phyloP scores from a whole-genome alignment of 2,888 invertebrate genomes.

The Eristalinus aeneus region DNA sequence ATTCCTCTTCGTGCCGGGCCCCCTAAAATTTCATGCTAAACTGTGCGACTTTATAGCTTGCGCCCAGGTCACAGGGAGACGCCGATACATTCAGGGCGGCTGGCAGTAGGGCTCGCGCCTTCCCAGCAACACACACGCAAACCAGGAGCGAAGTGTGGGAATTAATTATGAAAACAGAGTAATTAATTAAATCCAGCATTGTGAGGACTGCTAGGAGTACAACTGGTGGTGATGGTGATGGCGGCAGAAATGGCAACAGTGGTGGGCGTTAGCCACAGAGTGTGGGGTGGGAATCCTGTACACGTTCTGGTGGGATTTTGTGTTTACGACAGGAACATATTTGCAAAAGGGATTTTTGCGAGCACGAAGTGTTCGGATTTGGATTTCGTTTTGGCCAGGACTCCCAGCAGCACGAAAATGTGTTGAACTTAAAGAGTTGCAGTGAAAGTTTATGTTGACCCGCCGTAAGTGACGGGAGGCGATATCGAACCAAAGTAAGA shows the following conservation, averaged over 20 bases:
- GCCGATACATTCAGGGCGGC: not conserved
- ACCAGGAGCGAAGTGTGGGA: slow-evolving; percentile 43
- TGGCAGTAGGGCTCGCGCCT: not conserved
- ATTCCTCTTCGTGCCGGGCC: slow-evolving; percentile 24
- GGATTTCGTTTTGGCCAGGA: not conserved
- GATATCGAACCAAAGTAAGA: not conserved
- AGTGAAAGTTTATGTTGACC: not conserved
- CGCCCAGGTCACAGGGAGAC: not conserved
- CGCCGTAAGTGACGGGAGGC: no score
- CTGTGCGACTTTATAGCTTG: slow-evolving; percentile 32
- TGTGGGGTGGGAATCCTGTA: not conserved
- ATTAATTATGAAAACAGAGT: slow-evolving; percentile 61
- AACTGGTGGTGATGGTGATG: not conserved
- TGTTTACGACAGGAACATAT: slow-evolving; percentile 36
- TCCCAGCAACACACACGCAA: slow-evolving; percentile 7
- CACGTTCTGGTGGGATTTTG: slow-evolving; percentile 13
- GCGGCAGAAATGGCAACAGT: not conserved
- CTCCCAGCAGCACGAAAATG: not conserved
- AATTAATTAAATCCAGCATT: slow-evolving; percentile 58
- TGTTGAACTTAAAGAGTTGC: not conserved
- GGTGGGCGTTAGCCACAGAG: not conserved
- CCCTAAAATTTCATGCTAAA: slow-evolving; percentile 40
- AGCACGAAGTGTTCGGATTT: not conserved
- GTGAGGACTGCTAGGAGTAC: not conserved
- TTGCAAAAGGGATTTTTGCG: slow-evolving; percentile 1